Base-by-base conservation (phyloP, 2,113 vertebrate species). In the Pterocles orientalis region DNA sequence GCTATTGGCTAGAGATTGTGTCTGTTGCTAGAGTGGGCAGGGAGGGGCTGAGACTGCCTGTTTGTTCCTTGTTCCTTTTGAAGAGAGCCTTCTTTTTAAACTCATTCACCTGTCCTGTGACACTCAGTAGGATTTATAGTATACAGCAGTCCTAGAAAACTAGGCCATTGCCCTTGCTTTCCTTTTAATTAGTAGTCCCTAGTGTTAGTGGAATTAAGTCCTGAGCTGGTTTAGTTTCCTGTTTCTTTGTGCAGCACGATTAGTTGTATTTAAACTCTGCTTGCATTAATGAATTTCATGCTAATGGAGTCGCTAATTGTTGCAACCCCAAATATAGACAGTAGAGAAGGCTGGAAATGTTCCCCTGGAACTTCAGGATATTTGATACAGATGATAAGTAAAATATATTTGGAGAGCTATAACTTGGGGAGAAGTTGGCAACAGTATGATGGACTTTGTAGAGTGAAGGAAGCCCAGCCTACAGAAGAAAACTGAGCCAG, bases 181-280 rank as follows among this genome's bases (percentile, higher is more conserved):
- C 26, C 18, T 90, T 71, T 73, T 87, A 87, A 92, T 87, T 82
- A 71, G 23, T 60, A 82, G 86, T 61, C 48, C 45, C n/a, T 82
- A 64, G 57, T 5, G 3, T 87, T 79, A 85, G 53, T 68, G 75
- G 73, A 78, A 85, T 91, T 91, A 92, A 87, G 19, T 80, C 58
- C 61, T 82, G 78, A 86, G 70, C 66, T 94, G 60, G 57, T 72
- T 88, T 73, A 70, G 66, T 86, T 89, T 85, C 60, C 25, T 33
- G 10, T 56, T 90, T 66, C 70, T 90, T 71, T 64, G 65, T 89
- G 73, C 70, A 87, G 29, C 28, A 9, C 24, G 61, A 61, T 92
- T 91, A 82, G 39, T 89, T 92, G 75, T 92, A 65, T 81, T 91
- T 92, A 54, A 94, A 61, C 16, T 39, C 62, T 88, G 41, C 20